Percentiles rank a stretch among this genome's conserved stretches.
These are phyloP conservation scores for Nothocercus nigrocapillus DNA, from an alignment of 2,113 vertebrate species.

Conservation along the genomic window DNA sequence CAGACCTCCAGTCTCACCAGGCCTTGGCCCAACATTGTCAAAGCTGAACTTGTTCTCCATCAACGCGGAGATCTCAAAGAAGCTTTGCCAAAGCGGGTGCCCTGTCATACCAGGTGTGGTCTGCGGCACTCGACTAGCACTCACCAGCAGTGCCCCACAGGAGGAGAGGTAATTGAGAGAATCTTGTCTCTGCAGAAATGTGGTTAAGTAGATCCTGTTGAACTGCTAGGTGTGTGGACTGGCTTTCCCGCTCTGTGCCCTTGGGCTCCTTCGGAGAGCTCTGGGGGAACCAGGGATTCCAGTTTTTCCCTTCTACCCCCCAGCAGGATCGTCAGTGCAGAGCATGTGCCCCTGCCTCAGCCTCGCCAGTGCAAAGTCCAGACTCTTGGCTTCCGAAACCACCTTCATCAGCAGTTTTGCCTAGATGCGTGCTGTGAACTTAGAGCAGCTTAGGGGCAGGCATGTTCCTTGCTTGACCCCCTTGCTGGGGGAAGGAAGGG, in stretches of 20 bases:
- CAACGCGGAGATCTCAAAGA: rapidly evolving
- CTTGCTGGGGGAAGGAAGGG: not conserved
- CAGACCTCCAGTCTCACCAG: not conserved
- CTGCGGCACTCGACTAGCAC: rapidly evolving
- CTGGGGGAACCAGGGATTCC: not conserved
- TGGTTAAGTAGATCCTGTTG: not conserved
- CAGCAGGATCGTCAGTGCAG: not conserved
- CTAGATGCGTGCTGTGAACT: not conserved
- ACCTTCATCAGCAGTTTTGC: slow-evolving; percentile 18
- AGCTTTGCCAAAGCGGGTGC: rapidly evolving
- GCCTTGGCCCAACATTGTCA: not conserved
- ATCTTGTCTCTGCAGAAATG: not conserved
- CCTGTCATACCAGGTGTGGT: rapidly evolving
- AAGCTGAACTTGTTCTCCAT: not conserved
- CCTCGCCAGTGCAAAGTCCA: not conserved
- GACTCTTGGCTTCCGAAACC: not conserved
- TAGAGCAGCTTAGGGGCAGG: rapidly evolving
- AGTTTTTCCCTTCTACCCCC: not conserved
- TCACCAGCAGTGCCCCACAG: rapidly evolving
- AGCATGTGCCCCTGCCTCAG: not conserved
- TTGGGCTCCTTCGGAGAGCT: not conserved
- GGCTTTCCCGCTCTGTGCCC: rapidly evolving
- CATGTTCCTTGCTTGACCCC: not conserved
- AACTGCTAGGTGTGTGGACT: rapidly evolving
- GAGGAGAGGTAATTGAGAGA: not conserved